Evolutionary conservation across 1,140 invertebrate species (phyloP).

Genomic region (Archivesica marissinica): DNA sequence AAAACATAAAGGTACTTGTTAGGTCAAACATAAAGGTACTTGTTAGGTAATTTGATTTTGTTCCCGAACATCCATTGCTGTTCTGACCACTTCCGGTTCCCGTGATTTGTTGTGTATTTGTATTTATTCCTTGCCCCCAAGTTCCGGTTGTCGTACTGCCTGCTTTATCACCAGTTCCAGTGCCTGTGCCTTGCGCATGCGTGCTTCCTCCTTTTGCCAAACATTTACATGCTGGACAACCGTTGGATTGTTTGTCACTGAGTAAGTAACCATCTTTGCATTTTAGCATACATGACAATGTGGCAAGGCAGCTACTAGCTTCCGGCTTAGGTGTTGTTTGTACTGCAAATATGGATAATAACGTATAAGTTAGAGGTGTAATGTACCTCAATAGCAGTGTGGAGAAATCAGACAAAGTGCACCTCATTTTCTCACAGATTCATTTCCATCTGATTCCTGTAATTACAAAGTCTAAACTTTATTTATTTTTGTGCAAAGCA

Average conservation of each 20-base stretch:
- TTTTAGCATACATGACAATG: slow-evolving; percentile 48
- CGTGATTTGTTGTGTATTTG: no score
- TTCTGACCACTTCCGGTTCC: background rate
- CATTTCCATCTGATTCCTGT: no score
- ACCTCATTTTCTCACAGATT: no score
- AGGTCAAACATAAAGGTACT: no score
- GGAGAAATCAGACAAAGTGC: no score
- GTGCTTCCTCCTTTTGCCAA: background rate
- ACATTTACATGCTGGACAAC: slow-evolving; percentile 46
- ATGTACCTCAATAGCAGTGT: no score
- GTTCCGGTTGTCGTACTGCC: background rate
- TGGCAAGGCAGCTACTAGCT: background rate
- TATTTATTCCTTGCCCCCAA: background rate
- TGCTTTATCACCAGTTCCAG: no score
- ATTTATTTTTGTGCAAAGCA: no score
- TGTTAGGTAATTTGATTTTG: background rate
- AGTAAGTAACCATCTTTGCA: slow-evolving; percentile 45
- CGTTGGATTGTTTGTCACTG: slow-evolving; percentile 3
- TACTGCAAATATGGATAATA: background rate
- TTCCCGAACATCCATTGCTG: background rate
- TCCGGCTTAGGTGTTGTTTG: slow-evolving; percentile 32
- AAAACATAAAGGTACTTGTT: no score
- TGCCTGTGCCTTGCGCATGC: no score
- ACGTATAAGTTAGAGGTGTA: no score
- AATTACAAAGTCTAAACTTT: no score